Base-by-base conservation (phyloP, 2,113 vertebrate genomes). In the Hucho hucho region DNA sequence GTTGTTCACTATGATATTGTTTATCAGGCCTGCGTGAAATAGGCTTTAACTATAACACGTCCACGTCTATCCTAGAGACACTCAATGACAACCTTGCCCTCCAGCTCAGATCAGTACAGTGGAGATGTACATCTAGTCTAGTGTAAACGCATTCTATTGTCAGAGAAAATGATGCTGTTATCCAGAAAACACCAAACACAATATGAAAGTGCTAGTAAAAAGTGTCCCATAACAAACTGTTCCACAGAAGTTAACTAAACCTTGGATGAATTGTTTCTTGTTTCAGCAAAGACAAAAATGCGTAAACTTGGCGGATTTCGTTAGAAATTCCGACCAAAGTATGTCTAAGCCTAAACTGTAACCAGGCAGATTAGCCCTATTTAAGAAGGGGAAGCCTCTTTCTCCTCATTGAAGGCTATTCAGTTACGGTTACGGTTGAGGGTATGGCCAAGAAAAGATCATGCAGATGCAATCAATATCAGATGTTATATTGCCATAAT, bases 1-100 rank as follows among this genome's bases (percentile, higher is more conserved):
- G 72, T 82, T 75, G 14, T 81, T 73, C 80, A 80, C 83, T 78
- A 77, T 75, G 58, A 73, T 24, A 20, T 69, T 3, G 49, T 72
- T 72, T 29, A 64, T 82, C 74, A 25, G 18, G 64, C 71, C 78
- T 77, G 72, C 84, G 71, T 78, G 69, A 72, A 73, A 43, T 70
- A 6, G 59, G 29, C 58, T 46, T 73, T 13, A 61, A 73, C 32
- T 64, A 24, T 25, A 14, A 43, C 18, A 32, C 16, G 28, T 32
- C 65, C 65, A 67, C 6, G n/a, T 32, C 16, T 67, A 67, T 37
- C 28, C 18, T 16, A 24, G 58, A 61, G 58, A 61, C 58, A 61
- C n/a, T n/a, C 20, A n/a, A 61, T 53, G 49, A 43, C 58, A 61
- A 61, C 20, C 5, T 4, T 6, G 58, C n/a, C 58, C 58, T 6